Conservation (phyloP, 2,797 vertebrate species). For the Anomalospiza imberbis region DNA sequence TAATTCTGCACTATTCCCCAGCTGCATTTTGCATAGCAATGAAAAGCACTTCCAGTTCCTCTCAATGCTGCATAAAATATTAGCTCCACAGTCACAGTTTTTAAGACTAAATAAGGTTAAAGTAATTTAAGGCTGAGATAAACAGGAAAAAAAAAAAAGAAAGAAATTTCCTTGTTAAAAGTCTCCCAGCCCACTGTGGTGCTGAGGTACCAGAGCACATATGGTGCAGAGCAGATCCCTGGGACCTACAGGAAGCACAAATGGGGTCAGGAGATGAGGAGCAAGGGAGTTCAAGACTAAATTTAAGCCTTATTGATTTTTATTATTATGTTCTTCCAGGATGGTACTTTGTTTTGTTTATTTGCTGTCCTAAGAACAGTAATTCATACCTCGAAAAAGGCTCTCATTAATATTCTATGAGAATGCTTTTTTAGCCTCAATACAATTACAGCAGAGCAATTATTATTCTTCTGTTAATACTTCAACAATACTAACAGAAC, state of each 20-base stretch:
- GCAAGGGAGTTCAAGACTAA: background rate
- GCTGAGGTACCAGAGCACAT: background rate
- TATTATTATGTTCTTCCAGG: background rate
- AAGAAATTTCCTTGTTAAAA: background rate
- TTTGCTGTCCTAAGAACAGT: background rate
- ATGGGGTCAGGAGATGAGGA: background rate
- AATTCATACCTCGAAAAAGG: conserved; percentile 3
- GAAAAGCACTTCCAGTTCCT: conserved; percentile 24
- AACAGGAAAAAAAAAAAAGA: background rate
- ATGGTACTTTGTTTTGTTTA: background rate
- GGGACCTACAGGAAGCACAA: background rate
- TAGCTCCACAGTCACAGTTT: background rate
- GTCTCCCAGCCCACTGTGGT: background rate
- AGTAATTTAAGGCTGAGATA: background rate
- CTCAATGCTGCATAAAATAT: background rate
- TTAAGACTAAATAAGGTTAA: conserved; percentile 30
- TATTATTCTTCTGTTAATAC: conserved; percentile 32
- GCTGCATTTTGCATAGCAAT: conserved; percentile 26
- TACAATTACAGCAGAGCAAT: conserved; percentile 18
- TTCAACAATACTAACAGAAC: conserved; percentile 32
- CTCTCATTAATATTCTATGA: conserved; percentile 50
- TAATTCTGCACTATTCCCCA: conserved; percentile 12
- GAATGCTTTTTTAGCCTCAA: background rate
- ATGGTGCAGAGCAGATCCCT: background rate
- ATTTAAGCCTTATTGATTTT: background rate